Evolutionary conservation across 2,888 invertebrate genomes (phyloP).

Genomic region (Carpatolechia fugitivella): DNA sequence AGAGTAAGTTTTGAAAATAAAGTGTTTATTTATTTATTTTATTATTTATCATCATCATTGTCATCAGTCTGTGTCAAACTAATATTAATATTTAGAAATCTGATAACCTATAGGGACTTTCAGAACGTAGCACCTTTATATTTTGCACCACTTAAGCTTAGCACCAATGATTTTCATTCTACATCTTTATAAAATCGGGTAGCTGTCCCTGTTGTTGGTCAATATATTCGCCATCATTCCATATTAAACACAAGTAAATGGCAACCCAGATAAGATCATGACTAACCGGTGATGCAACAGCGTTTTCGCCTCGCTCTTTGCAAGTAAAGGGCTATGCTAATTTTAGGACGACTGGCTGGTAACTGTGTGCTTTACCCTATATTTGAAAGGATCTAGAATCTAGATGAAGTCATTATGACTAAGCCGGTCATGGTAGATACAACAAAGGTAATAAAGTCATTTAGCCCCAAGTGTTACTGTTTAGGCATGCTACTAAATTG

Average conservation of each 20-base stretch:
- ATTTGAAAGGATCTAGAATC: conserved; percentile 5
- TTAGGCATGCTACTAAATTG: neutral
- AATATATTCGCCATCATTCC: conserved; percentile 50
- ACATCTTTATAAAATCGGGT: conserved; percentile 11
- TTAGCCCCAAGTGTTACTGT: neutral
- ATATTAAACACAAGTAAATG: conserved; percentile 58
- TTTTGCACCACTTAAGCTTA: too few species aligned
- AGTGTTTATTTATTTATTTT: too few species aligned
- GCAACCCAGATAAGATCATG: conserved; percentile 59
- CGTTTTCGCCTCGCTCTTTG: conserved; percentile 27
- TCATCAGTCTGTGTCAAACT: too few species aligned
- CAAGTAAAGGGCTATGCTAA: conserved; percentile 15
- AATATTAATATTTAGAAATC: too few species aligned
- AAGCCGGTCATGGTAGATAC: neutral
- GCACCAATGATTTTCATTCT: too few species aligned
- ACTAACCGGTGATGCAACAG: conserved; percentile 60
- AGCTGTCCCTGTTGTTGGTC: conserved; percentile 23
- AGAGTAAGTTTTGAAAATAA: too few species aligned
- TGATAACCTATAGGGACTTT: too few species aligned
- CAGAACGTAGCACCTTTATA: too few species aligned
- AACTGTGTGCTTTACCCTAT: neutral
- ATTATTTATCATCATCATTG: too few species aligned
- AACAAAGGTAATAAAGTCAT: neutral
- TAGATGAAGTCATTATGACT: conserved; percentile 8
- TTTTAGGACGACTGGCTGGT: neutral